These are phyloP conservation scores for Tetragonula carbonaria DNA, from an alignment of 2,888 invertebrate genomes.

Conservation along the genomic window DNA sequence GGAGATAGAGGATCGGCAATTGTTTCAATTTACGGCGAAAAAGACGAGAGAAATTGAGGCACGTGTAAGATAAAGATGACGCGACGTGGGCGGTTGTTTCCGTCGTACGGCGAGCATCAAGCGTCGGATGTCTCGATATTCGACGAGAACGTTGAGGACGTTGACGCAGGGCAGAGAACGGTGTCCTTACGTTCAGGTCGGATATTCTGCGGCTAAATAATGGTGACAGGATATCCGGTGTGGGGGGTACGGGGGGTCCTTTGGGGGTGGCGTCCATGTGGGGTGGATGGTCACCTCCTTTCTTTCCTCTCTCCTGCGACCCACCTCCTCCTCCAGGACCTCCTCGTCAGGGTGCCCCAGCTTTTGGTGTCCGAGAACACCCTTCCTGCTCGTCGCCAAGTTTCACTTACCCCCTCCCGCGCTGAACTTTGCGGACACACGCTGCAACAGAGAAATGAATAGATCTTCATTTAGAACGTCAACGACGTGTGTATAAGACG, in stretches of 20 bases:
- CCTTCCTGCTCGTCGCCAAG: constrained; percentile 56
- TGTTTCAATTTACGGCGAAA: constrained; percentile 34
- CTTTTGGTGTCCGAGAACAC: constrained; percentile 72
- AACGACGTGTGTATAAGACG: not conserved
- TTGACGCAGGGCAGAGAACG: constrained; percentile 41
- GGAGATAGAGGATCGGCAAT: constrained; percentile 25
- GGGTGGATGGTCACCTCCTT: constrained; percentile 81
- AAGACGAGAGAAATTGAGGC: constrained; percentile 59
- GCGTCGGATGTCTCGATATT: constrained; percentile 47
- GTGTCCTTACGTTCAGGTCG: constrained; percentile 73
- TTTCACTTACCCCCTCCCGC: constrained; percentile 69
- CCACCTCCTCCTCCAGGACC: constrained; percentile 72
- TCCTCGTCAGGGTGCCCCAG: constrained; percentile 74
- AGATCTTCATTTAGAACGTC: not conserved
- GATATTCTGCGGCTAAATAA: constrained; percentile 77
- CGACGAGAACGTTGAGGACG: constrained; percentile 53
- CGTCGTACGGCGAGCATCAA: constrained; percentile 46
- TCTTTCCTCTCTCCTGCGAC: constrained; percentile 68
- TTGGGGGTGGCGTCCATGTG: constrained; percentile 83
- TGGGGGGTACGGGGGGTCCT: constrained; percentile 77
- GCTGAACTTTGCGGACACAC: constrained; percentile 61
- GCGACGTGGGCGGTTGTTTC: constrained; percentile 28
- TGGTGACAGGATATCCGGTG: constrained; percentile 76
- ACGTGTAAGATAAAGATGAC: constrained; percentile 57
- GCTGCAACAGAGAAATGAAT: constrained; percentile 66